phyloP scores from a whole-genome alignment of 1,140 invertebrate species.

The Trichomalopsis sarcophagae region DNA sequence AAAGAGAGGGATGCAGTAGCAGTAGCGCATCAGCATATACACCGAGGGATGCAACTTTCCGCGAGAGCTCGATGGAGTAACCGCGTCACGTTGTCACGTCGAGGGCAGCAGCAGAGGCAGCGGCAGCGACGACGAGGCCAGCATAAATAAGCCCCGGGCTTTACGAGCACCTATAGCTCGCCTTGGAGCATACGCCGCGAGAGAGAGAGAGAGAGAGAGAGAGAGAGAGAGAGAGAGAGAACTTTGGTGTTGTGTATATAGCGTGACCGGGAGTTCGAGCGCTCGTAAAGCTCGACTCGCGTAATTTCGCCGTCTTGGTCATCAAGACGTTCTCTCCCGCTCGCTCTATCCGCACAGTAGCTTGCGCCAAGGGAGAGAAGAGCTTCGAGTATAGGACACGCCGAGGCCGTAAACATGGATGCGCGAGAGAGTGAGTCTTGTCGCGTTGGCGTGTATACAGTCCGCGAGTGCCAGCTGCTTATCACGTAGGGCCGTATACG shows the following conservation, averaged over 20 bases:
- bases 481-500: constrained; percentile 41
- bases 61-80: constrained; percentile 58
- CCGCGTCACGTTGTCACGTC: constrained; percentile 71
- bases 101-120: constrained; percentile 52
- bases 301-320: constrained; percentile 55
- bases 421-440: not conserved
- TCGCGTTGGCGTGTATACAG: not conserved
- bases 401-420: constrained; percentile 16
- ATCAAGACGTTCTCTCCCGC: constrained; percentile 34
- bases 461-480: constrained; percentile 24
- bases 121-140: constrained; percentile 65
- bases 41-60: constrained; percentile 22
- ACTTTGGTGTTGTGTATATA: constrained; percentile 50
- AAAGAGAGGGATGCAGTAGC: constrained; percentile 23
- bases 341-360: not conserved
- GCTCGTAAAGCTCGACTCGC: constrained; percentile 66
- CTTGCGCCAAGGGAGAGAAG: not conserved
- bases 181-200: not conserved
- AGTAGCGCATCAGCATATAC: not conserved
- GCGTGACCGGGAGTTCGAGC: constrained; percentile 64
- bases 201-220: constrained; percentile 56
- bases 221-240: constrained; percentile 56
- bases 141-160: constrained; percentile 72
- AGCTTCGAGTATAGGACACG: not conserved
- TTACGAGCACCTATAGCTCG: constrained; percentile 61